These are phyloP conservation scores for Apostichopus leukothele DNA, from an alignment of 53 echinoderm and acorn worm genomes.

Conservation along the genomic window DNA sequence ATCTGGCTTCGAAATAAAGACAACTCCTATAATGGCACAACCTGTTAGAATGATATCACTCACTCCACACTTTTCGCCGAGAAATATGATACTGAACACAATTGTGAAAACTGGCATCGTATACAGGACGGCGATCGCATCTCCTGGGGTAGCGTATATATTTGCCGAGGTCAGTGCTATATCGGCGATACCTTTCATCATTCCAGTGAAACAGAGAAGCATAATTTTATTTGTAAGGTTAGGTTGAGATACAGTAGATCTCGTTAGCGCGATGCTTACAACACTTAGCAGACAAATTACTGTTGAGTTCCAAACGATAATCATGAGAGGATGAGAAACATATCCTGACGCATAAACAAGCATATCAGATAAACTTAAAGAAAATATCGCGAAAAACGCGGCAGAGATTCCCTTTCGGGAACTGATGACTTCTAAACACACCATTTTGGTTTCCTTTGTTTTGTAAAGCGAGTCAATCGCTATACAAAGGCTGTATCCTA, in stretches of 20 bases:
- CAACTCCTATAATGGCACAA: not conserved
- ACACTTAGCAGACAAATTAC: not conserved
- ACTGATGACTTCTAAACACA: not conserved
- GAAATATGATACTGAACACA: not conserved
- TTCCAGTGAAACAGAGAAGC: not conserved
- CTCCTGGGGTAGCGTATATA: not conserved
- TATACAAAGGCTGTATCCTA: no score
- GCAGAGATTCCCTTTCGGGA: not conserved
- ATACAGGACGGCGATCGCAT: slow-evolving; percentile 3
- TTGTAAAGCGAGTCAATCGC: no score
- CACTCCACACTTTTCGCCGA: not conserved
- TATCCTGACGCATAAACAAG: slow-evolving; percentile 4
- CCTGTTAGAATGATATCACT: not conserved
- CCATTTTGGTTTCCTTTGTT: not conserved
- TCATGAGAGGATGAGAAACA: not conserved
- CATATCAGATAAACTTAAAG: not conserved
- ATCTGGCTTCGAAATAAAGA: not conserved
- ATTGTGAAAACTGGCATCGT: slow-evolving; percentile 16
- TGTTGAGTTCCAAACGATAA: slow-evolving; percentile 1
- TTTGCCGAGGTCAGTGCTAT: not conserved
- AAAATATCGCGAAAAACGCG: not conserved
- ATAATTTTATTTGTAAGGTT: not conserved
- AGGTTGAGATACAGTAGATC: not conserved
- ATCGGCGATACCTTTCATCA: not conserved
- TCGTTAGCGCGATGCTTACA: not conserved